These are phyloP conservation scores for Ictalurus punctatus DNA, from an alignment of 2,113 vertebrate genomes.

Conservation along the genomic window DNA sequence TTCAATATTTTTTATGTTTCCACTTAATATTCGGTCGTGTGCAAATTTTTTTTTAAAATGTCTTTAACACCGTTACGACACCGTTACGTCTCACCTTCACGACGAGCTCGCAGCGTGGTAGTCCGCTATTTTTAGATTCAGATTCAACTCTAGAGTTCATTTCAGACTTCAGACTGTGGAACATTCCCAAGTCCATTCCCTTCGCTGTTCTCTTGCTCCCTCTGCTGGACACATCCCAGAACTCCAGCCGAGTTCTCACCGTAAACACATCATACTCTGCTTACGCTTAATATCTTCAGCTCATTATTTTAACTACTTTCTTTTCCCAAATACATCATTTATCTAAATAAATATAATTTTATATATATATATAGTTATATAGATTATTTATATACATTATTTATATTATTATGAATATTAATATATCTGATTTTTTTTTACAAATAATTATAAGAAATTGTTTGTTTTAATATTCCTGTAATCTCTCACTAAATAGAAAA, in stretches of 20 bases:
- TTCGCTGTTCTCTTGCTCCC: constrained; percentile 33
- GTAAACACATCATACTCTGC: background rate
- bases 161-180: background rate
- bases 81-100: background rate
- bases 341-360: background rate
- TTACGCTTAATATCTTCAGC: background rate
- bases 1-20: background rate
- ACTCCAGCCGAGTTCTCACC: background rate
- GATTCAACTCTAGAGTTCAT: background rate
- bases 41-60: background rate
- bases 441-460: background rate
- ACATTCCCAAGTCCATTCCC: background rate
- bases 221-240: constrained; percentile 32
- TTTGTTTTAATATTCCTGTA: background rate
- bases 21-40: background rate
- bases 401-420: background rate
- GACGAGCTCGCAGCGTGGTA: background rate
- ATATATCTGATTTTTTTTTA: background rate
- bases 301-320: background rate
- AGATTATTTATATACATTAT: background rate
- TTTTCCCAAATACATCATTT: background rate
- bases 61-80: background rate
- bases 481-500: background rate
- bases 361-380: background rate
- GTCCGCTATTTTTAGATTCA: background rate